Evolutionary conservation across 2,888 invertebrate species (phyloP).

Genomic region (Agonopterix subpropinquella): DNA sequence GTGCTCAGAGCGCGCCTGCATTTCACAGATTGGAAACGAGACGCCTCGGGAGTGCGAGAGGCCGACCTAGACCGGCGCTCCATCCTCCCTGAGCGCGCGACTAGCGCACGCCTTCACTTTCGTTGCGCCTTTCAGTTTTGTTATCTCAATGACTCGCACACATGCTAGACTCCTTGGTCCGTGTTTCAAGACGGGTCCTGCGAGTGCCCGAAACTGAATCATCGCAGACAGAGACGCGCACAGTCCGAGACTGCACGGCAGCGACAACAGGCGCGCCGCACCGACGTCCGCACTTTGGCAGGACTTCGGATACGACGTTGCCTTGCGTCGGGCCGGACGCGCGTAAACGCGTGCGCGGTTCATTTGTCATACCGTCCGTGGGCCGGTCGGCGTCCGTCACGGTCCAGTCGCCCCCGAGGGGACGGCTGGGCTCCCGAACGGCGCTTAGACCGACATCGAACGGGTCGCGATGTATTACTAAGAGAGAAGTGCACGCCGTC

Average conservation of each 20-base stretch:
- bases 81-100: constrained; percentile 58
- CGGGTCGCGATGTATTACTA: constrained; percentile 74
- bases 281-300: constrained; percentile 36
- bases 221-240: constrained; percentile 45
- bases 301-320: constrained; percentile 30
- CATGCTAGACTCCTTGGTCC: constrained; percentile 49
- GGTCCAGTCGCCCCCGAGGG: constrained; percentile 16
- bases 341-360: constrained; percentile 1
- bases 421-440: constrained; percentile 28
- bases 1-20: no score
- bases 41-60: constrained; percentile 77
- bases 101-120: constrained; percentile 72
- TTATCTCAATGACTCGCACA: constrained; percentile 80
- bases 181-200: constrained; percentile 81
- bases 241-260: constrained; percentile 30
- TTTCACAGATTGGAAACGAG: constrained; percentile 51
- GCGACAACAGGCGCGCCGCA: constrained; percentile 25
- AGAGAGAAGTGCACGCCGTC: constrained; percentile 42
- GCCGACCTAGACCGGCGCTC: constrained; percentile 43
- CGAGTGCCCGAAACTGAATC: constrained; percentile 59
- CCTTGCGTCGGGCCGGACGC: constrained; percentile 13
- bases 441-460: constrained; percentile 57
- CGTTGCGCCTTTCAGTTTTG: constrained; percentile 79
- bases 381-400: constrained; percentile 17
- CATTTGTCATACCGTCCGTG: background rate